Evolutionary conservation across 2,888 invertebrate species (phyloP).

Genomic region (Molorchus minor): DNA sequence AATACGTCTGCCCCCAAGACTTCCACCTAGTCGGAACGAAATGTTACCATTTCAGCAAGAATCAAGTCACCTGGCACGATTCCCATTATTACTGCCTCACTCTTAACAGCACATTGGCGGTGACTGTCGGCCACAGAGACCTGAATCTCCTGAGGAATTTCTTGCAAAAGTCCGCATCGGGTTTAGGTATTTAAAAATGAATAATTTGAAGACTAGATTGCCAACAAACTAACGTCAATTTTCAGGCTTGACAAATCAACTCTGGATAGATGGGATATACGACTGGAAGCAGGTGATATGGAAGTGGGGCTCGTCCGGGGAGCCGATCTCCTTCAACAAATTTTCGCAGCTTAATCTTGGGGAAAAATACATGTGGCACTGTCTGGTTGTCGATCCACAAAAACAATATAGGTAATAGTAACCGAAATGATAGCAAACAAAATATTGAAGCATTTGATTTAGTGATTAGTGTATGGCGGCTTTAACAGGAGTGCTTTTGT

Average conservation of each 20-base stretch:
- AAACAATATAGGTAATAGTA: conserved; percentile 2
- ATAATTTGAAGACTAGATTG: not conserved
- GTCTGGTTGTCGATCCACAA: conserved; percentile 37
- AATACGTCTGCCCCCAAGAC: conserved; percentile 47
- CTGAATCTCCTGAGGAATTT: conserved; percentile 34
- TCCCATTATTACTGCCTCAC: conserved; percentile 51
- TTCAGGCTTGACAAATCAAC: conserved; percentile 31
- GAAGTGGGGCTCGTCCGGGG: conserved; percentile 80
- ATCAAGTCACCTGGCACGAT: conserved; percentile 49
- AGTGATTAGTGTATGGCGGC: too few species aligned
- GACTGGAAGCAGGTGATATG: conserved; percentile 74
- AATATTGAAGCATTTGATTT: too few species aligned
- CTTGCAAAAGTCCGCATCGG: conserved; percentile 26
- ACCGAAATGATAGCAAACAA: too few species aligned
- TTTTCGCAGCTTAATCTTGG: conserved; percentile 71
- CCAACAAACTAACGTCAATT: not conserved
- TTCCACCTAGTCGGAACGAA: conserved; percentile 50
- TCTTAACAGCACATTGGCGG: conserved; percentile 42
- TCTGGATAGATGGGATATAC: conserved; percentile 85
- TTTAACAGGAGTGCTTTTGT: too few species aligned
- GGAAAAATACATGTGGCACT: conserved; percentile 65
- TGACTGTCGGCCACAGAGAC: conserved; percentile 33
- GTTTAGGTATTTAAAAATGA: conserved; percentile 20
- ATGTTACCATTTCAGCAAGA: conserved; percentile 54
- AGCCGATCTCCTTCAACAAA: conserved; percentile 73